Percentiles rank a stretch among this genome's conserved stretches.
phyloP scores from a whole-genome alignment of 2,797 vertebrate species.

The Silurus aristotelis region DNA sequence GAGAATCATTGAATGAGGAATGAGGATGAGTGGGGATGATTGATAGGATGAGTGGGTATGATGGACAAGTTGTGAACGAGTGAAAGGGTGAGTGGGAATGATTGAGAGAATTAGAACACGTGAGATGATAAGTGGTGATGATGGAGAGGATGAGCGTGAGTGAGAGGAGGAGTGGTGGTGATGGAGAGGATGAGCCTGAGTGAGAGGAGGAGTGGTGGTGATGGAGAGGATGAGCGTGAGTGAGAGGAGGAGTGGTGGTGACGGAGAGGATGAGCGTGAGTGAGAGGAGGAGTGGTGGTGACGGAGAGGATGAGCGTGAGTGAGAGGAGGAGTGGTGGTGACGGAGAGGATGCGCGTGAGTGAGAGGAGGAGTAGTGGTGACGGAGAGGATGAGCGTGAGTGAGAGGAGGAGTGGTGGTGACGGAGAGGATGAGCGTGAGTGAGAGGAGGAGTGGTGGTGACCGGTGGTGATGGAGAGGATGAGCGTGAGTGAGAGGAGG shows the following conservation, averaged over 20 bases:
- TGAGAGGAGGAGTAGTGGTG: not conserved
- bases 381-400: not conserved
- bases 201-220: not conserved
- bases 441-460: no score
- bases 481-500: not conserved
- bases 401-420: not conserved
- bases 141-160: not conserved
- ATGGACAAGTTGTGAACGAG: not conserved
- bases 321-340: no score
- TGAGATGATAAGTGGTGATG: not conserved
- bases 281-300: no score
- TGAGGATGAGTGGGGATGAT: not conserved
- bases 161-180: not conserved
- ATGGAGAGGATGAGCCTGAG: fast-evolving
- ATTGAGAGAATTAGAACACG: no score
- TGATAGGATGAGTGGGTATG: not conserved
- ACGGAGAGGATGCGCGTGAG: fast-evolving
- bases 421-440: no score
- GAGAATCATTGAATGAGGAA: slow-evolving; percentile 48
- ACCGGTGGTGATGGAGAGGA: no score
- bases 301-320: no score
- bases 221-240: not conserved
- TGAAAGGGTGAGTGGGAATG: not conserved
- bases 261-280: not conserved
- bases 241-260: not conserved